Evolutionary conservation across 2,113 vertebrate species (phyloP).

Genomic region (Cynopterus brachyotis): DNA sequence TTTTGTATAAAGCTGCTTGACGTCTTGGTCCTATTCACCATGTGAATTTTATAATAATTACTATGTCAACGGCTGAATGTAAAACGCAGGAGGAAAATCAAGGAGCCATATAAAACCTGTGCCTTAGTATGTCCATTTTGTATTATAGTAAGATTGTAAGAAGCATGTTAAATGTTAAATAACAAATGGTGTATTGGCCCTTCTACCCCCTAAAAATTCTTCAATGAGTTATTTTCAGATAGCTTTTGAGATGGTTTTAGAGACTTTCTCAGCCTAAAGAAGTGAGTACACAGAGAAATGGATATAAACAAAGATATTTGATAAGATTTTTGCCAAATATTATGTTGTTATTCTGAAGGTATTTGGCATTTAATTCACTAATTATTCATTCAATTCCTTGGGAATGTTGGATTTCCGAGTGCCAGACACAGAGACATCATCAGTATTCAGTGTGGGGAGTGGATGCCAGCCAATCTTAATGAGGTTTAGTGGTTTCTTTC

Average conservation of each 20-base stretch:
- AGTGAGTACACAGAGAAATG: background rate
- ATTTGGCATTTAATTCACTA: background rate
- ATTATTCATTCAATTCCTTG: background rate
- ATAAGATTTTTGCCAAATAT: background rate
- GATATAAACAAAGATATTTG: background rate
- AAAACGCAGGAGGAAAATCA: conserved; percentile 66
- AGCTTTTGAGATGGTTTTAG: background rate
- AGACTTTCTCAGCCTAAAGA: background rate
- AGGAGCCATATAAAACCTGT: conserved; percentile 20
- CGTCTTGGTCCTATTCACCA: conserved; percentile 60
- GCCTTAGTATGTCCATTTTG: background rate
- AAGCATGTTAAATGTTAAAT: background rate
- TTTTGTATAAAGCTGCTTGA: conserved; percentile 74
- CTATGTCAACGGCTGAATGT: conserved; percentile 71
- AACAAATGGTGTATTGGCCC: background rate
- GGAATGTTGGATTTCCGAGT: background rate
- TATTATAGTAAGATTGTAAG: background rate
- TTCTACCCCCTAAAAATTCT: background rate
- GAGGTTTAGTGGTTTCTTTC: background rate
- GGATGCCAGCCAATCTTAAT: background rate
- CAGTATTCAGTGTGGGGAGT: background rate
- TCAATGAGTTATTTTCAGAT: background rate
- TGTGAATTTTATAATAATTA: conserved; percentile 79
- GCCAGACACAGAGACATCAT: background rate
- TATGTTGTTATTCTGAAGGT: background rate